Evolutionary conservation across 2,888 invertebrate genomes (phyloP).

Genomic region (Eulithis testata): DNA sequence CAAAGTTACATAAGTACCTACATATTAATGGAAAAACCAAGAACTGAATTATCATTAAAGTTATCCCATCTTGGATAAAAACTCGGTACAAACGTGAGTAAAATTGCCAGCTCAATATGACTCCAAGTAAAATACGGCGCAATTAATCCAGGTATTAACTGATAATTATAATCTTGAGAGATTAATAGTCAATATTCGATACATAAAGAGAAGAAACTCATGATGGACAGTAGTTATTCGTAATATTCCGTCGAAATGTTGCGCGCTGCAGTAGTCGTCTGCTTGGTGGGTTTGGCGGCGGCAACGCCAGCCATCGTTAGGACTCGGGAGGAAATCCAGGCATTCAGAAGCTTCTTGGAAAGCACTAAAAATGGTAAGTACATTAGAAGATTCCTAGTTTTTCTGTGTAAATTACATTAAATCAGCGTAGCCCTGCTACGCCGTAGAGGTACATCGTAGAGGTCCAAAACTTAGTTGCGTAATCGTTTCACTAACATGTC

Average conservation of each 20-base stretch:
- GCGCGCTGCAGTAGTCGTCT: slow-evolving; percentile 50
- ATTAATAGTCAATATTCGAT: slow-evolving; percentile 44
- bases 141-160: slow-evolving; percentile 39
- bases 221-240: not conserved
- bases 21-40: not conserved
- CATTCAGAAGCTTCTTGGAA: slow-evolving; percentile 67
- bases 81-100: not conserved
- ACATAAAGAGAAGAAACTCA: slow-evolving; percentile 7
- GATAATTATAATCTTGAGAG: slow-evolving; percentile 44
- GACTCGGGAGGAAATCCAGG: slow-evolving; percentile 64
- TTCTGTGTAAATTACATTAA: too few species aligned
- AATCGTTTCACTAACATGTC: not conserved
- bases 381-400: too few species aligned
- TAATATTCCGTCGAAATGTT: slow-evolving; percentile 51
- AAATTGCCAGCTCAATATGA: slow-evolving; percentile 1
- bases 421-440: slow-evolving; percentile 5
- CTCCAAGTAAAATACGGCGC: slow-evolving; percentile 22
- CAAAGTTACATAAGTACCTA: too few species aligned
- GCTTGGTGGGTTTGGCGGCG: slow-evolving; percentile 52
- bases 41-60: too few species aligned
- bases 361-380: slow-evolving; percentile 62
- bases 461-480: too few species aligned
- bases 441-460: slow-evolving; percentile 4
- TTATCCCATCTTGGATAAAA: too few species aligned
- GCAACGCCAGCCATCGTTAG: slow-evolving; percentile 61